Evolutionary conservation across 92 coral and sea anemone genomes (phyloP).

Genomic region (Porites lobata): DNA sequence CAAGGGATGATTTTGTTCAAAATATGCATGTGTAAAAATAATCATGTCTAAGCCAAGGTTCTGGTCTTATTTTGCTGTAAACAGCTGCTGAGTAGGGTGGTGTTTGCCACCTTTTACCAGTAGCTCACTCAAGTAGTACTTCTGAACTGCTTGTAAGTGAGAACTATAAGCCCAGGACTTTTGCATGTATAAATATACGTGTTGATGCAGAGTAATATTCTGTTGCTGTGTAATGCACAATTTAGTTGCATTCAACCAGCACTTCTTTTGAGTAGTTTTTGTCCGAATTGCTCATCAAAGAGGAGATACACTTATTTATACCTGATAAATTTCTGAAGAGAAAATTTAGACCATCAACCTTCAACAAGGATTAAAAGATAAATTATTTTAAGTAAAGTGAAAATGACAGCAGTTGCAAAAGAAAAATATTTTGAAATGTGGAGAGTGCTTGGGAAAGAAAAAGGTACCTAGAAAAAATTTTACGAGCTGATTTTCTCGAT

Average conservation of each 20-base stretch:
- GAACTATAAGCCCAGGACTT: slow-evolving; percentile 34
- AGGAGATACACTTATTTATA: slow-evolving; percentile 52
- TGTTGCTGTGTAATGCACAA: slow-evolving; percentile 61
- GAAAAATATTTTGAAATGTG: slow-evolving; percentile 75
- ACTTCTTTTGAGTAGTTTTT: slow-evolving; percentile 76
- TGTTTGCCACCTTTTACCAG: slow-evolving; percentile 69
- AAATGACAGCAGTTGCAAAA: slow-evolving; percentile 54
- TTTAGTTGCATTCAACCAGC: slow-evolving; percentile 56
- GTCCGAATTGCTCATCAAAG: too few relatives aligned
- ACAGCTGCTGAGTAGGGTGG: slow-evolving; percentile 72
- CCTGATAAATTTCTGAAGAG: slow-evolving; percentile 51
- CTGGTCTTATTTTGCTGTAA: slow-evolving; percentile 51
- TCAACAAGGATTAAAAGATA: slow-evolving; percentile 52
- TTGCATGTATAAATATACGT: slow-evolving; percentile 48
- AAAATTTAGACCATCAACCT: slow-evolving; percentile 46
- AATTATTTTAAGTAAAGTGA: slow-evolving; percentile 55
- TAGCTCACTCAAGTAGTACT: slow-evolving; percentile 63
- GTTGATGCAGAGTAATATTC: slow-evolving; percentile 36
- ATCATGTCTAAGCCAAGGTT: not conserved
- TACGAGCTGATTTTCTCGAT: too few relatives aligned
- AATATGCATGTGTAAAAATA: too few relatives aligned
- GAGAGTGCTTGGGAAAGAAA: not conserved
- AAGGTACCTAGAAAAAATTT: too few relatives aligned
- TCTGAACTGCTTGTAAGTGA: slow-evolving; percentile 63
- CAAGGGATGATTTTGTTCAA: too few relatives aligned